Percentiles rank a stretch among this genome's conserved stretches.
Conservation (phyloP, 2,888 invertebrate species). For the Xestia sexstrigata region DNA sequence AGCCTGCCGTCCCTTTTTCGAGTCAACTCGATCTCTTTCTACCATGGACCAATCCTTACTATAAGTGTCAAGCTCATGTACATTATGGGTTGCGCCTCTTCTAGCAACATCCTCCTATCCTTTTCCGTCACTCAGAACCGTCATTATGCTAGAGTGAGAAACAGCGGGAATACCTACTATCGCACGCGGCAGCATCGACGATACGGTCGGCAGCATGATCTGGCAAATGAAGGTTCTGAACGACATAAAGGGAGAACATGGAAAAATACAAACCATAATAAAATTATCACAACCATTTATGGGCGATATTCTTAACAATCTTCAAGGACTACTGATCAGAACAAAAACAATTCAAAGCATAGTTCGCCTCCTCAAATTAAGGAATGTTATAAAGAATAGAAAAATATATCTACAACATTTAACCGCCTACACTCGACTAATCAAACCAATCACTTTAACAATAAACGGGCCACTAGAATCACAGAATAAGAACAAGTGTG, state of each 20-base stretch:
- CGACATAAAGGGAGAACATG: too few relatives aligned
- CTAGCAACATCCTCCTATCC: too few relatives aligned
- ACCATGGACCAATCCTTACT: background rate
- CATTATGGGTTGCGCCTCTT: too few relatives aligned
- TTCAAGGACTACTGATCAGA: background rate
- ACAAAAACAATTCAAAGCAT: background rate
- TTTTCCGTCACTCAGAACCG: too few relatives aligned
- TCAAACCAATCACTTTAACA: constrained; percentile 59
- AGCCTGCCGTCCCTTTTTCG: background rate
- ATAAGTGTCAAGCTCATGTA: background rate
- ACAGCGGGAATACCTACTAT: too few relatives aligned
- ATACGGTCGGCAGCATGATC: too few relatives aligned
- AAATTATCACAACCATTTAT: background rate
- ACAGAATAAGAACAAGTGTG: constrained; percentile 44
- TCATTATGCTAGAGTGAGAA: too few relatives aligned
- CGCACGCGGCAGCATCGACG: too few relatives aligned
- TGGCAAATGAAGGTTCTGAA: too few relatives aligned
- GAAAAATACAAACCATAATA: background rate
- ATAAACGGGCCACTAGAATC: constrained; percentile 46
- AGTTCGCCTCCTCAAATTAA: constrained; percentile 28
- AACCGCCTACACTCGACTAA: constrained; percentile 55
- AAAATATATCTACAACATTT: constrained; percentile 54
- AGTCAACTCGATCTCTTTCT: background rate
- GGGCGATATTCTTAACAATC: background rate
- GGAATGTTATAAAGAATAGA: constrained; percentile 49